These are phyloP conservation scores for Eupithecia subumbrata DNA, from an alignment of 2,888 invertebrate species.

Conservation along the genomic window DNA sequence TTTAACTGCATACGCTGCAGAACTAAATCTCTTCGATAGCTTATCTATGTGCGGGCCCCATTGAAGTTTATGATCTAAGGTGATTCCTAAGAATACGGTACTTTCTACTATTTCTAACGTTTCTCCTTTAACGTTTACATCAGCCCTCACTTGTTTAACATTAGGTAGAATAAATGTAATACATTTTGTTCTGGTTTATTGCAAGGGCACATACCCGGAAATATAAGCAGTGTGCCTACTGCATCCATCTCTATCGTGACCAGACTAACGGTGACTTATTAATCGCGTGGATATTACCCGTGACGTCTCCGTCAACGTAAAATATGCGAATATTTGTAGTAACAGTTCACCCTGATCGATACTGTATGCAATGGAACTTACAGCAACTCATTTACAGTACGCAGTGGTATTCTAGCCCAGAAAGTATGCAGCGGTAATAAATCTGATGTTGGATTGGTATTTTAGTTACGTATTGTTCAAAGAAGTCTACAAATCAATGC, in stretches of 20 bases:
- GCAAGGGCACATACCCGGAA: background rate
- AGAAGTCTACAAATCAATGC: background rate
- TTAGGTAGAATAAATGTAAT: too few relatives aligned
- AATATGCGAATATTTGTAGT: slow-evolving; percentile 67
- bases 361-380: slow-evolving; percentile 58
- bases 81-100: too few relatives aligned
- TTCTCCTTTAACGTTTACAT: too few relatives aligned
- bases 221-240: slow-evolving; percentile 1
- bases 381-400: slow-evolving; percentile 50
- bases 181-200: background rate
- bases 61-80: too few relatives aligned
- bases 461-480: slow-evolving; percentile 14
- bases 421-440: slow-evolving; percentile 50
- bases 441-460: slow-evolving; percentile 38
- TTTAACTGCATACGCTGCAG: too few relatives aligned
- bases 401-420: slow-evolving; percentile 62
- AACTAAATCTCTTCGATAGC: too few relatives aligned
- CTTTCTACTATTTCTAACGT: too few relatives aligned
- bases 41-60: too few relatives aligned
- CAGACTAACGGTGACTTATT: slow-evolving; percentile 53
- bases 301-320: slow-evolving; percentile 71
- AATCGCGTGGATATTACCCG: slow-evolving; percentile 70
- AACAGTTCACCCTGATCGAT: slow-evolving; percentile 67
- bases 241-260: slow-evolving; percentile 31
- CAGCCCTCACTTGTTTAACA: too few relatives aligned